Evolutionary conservation across 2,113 vertebrate species (phyloP).

Genomic region (Spermophilus dauricus): DNA sequence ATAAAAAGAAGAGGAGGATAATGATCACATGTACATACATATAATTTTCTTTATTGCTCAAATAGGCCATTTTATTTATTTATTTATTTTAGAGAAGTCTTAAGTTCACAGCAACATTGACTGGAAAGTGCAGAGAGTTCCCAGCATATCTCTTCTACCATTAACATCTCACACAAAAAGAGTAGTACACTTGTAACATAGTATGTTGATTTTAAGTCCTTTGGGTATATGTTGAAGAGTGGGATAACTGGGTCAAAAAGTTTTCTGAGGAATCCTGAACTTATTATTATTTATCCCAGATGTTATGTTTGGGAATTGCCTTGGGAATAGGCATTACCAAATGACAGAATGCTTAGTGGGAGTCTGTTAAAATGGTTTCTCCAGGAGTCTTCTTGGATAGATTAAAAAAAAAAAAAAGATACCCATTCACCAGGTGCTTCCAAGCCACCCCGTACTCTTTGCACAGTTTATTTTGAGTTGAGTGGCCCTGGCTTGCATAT

Average conservation of each 20-base stretch:
- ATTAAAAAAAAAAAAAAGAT: background rate
- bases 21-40: background rate
- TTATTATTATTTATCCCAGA: slow-evolving; percentile 36
- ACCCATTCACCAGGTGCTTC: background rate
- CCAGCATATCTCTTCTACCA: too few species aligned
- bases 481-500: background rate
- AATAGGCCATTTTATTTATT: background rate
- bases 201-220: too few species aligned
- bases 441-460: background rate
- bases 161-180: background rate
- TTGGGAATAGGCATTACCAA: background rate
- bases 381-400: background rate
- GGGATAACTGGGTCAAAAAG: too few species aligned
- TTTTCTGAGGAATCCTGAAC: too few species aligned
- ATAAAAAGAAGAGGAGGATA: background rate
- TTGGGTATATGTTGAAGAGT: too few species aligned
- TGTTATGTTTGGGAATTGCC: slow-evolving; percentile 32
- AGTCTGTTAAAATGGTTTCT: background rate
- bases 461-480: background rate
- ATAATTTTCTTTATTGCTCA: background rate
- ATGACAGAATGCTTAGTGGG: background rate
- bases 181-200: background rate
- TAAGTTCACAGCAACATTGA: background rate
- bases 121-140: background rate
- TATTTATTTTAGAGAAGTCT: background rate